Base-by-base conservation (phyloP, 2,888 invertebrate genomes). In the Aquatica leii region DNA sequence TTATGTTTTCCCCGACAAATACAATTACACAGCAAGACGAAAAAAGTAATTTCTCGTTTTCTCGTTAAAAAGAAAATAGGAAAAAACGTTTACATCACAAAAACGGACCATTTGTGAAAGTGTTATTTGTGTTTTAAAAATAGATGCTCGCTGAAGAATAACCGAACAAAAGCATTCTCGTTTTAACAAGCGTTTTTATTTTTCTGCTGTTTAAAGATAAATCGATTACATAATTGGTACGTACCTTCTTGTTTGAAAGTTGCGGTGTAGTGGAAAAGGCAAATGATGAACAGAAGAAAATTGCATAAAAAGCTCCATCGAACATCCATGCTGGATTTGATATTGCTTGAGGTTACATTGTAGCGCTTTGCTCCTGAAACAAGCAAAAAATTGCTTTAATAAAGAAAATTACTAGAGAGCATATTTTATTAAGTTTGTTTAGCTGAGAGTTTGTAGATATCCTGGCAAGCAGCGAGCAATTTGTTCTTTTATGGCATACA, bases 171-270 rank as follows among this genome's bases (percentile, higher is more conserved):
- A 63, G 31, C 41, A 54, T 31, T n/a, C 18, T 48, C 56, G 51
- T 43, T 62, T 63, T 62, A 68, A 61, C 48, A 59, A 54, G 52
- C 53, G 54, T 43, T 61, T 64, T 46, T 24, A 4, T 24, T 46
- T 9, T 15, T 41, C 43, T 18, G 11, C 18, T 9, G 4, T 8
- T 8, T 20, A 46, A 46, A 18, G 3, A 8, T 35, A 11, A 59
- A 59, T 46, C 24, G 31, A 41, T 41, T 41, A 54, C 52, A 18
- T 66, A 55, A 66, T 64, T 60, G 34, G 60, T 53, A 61, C 73
- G 73, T 74, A 79, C 79, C 78, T 77, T 78, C 77, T 69, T 80
- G 80, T 70, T 80, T 80, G 65, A 80, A 79, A 58, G 80, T 78
- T 62, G 76, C 75, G 49, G 79, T 78, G 64, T 74, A 74, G 71